These are phyloP conservation scores for Ariolimax columbianus DNA, from an alignment of 2,888 invertebrate genomes.

Conservation along the genomic window DNA sequence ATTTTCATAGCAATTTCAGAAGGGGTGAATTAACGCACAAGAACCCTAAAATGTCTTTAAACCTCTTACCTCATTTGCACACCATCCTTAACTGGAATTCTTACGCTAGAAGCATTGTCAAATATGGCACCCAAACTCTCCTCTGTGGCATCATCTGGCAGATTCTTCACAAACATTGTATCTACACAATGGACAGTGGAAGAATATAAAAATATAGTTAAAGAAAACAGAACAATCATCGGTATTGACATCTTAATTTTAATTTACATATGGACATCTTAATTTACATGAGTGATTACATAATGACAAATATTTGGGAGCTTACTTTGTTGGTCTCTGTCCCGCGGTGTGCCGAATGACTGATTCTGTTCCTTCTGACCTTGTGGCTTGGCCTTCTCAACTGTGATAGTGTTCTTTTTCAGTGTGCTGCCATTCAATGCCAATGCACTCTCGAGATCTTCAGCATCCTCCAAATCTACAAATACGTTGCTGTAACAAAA, in stretches of 20 bases:
- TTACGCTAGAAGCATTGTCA: slow-evolving; percentile 46
- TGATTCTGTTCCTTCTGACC: slow-evolving; percentile 19
- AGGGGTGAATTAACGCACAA: no score
- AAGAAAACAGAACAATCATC: no score
- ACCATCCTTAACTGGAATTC: slow-evolving; percentile 55
- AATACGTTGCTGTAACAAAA: slow-evolving; percentile 58
- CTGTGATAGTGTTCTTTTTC: slow-evolving; percentile 53
- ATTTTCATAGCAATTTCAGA: no score
- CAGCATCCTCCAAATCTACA: slow-evolving; percentile 59
- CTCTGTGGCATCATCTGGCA: slow-evolving; percentile 50
- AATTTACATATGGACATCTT: no score
- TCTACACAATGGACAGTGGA: no score
- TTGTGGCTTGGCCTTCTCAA: slow-evolving; percentile 57
- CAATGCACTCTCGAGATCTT: slow-evolving; percentile 58
- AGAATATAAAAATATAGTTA: no score
- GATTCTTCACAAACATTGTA: slow-evolving; percentile 55
- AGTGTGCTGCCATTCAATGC: slow-evolving; percentile 58
- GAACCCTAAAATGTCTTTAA: no score
- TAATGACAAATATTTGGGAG: no score
- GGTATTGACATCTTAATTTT: no score
- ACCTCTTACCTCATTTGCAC: slow-evolving; percentile 51
- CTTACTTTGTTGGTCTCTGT: slow-evolving; percentile 47
- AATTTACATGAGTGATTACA: no score
- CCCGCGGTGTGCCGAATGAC: slow-evolving; percentile 35
- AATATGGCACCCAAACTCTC: slow-evolving; percentile 48